A percentile compares a stretch with the other conserved stretches of the same genome.
Conservation (phyloP, 2,888 invertebrate species). For the Nomada flava region DNA sequence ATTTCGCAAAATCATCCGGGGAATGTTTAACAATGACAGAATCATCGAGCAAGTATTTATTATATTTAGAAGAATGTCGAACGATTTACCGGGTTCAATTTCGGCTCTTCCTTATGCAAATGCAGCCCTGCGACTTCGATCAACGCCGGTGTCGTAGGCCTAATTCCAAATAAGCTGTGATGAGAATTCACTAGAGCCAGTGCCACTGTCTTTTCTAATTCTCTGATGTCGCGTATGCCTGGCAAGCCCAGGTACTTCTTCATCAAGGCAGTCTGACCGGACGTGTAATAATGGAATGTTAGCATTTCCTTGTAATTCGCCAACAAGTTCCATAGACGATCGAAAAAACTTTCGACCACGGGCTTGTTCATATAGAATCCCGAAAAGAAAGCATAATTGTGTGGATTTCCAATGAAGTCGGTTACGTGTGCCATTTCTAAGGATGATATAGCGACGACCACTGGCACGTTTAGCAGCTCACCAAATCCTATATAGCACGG, state of each 20-base stretch:
- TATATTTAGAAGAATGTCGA: not conserved
- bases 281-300: conserved; percentile 48
- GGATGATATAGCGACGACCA: conserved; percentile 53
- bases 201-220: conserved; percentile 84
- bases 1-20: not conserved
- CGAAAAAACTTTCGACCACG: conserved; percentile 63
- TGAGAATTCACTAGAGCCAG: conserved; percentile 85
- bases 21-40: too few species aligned
- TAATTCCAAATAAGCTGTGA: conserved; percentile 83
- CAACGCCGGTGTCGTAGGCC: conserved; percentile 84
- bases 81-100: conserved; percentile 62
- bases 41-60: not conserved
- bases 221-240: conserved; percentile 79
- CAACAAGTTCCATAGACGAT: conserved; percentile 66
- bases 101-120: conserved; percentile 77
- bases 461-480: conserved; percentile 67
- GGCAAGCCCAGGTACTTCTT: conserved; percentile 68
- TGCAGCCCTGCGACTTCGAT: conserved; percentile 86
- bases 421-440: conserved; percentile 62
- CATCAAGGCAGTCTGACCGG: conserved; percentile 62
- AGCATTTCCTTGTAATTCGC: not conserved
- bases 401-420: conserved; percentile 64
- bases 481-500: conserved; percentile 74
- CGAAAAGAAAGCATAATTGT: conserved; percentile 65
- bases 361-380: not conserved